A percentile compares a stretch with the other conserved stretches of the same genome.
Evolutionary conservation across 2,113 vertebrate genomes (phyloP).

Genomic region (Oryzias celebensis): DNA sequence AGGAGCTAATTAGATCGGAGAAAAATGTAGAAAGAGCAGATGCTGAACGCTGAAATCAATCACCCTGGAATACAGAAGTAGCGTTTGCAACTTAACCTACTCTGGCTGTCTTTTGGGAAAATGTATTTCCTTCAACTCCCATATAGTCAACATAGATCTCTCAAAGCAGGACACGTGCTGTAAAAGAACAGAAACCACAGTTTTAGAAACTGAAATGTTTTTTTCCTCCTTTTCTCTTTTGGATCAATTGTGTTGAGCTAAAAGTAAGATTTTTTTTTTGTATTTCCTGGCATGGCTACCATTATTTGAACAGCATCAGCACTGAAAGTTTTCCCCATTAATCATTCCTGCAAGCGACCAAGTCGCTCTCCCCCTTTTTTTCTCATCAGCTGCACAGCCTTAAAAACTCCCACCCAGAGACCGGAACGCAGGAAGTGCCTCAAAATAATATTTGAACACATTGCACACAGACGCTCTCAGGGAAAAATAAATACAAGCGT

Average conservation of each 20-base stretch:
- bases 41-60: slow-evolving; percentile 63
- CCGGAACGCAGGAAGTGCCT: slow-evolving; percentile 9
- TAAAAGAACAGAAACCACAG: slow-evolving; percentile 23
- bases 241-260: slow-evolving; percentile 48
- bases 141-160: neutral
- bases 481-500: slow-evolving; percentile 26
- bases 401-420: neutral
- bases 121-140: slow-evolving; percentile 11
- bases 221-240: slow-evolving; percentile 18
- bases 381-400: neutral
- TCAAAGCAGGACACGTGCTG: neutral
- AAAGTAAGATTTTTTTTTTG: slow-evolving; percentile 44
- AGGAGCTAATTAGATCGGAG: slow-evolving; percentile 59
- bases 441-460: slow-evolving; percentile 25
- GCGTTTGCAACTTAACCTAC: slow-evolving; percentile 31
- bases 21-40: slow-evolving; percentile 60
- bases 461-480: slow-evolving; percentile 22
- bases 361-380: slow-evolving; percentile 19
- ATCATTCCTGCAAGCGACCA: slow-evolving; percentile 51
- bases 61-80: slow-evolving; percentile 46
- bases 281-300: slow-evolving; percentile 16
- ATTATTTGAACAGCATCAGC: slow-evolving; percentile 47
- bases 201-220: slow-evolving; percentile 35
- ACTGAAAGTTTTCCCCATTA: slow-evolving; percentile 58
- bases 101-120: slow-evolving; percentile 12